A percentile compares a stretch with the other conserved stretches of the same genome.
phyloP scores from a whole-genome alignment of 1,140 invertebrate genomes.

The Scaptomyza montana region DNA sequence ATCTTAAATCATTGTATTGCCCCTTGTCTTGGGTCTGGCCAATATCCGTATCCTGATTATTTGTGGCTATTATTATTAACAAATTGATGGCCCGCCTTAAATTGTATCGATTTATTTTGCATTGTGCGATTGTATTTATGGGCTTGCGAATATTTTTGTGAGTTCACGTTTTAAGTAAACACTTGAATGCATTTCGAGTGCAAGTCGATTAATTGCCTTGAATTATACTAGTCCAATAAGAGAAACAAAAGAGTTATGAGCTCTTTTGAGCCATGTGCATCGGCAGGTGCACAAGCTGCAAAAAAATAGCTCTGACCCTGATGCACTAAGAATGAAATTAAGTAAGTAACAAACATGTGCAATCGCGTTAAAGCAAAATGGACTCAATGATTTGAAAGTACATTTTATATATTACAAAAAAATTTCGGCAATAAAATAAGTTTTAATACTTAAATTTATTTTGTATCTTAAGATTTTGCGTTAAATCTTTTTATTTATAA shows the following conservation, averaged over 20 bases:
- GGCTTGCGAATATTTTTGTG: conserved; percentile 47
- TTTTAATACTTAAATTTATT: too few species aligned
- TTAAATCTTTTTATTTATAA: too few species aligned
- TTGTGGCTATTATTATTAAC: too few species aligned
- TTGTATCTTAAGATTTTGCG: too few species aligned
- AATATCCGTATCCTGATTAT: neutral
- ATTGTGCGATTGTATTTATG: conserved; percentile 58
- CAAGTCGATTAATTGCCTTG: conserved; percentile 24
- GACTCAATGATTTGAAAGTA: neutral
- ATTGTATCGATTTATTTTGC: conserved; percentile 65
- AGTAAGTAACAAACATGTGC: neutral
- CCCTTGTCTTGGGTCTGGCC: neutral
- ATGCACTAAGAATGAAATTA: neutral
- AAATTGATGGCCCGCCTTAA: too few species aligned
- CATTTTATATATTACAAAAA: too few species aligned
- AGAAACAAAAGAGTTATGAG: conserved; percentile 1
- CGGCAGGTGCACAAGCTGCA: neutral
- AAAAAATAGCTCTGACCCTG: conserved; percentile 12
- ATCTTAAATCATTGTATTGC: conserved; percentile 56
- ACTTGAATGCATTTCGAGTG: conserved; percentile 47
- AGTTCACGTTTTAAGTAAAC: conserved; percentile 42
- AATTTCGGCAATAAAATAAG: too few species aligned
- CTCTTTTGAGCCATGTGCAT: conserved; percentile 10
- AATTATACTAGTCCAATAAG: conserved; percentile 4
- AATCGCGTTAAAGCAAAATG: neutral